These are phyloP conservation scores for Nemurella pictetii DNA, from an alignment of 2,888 invertebrate genomes.

Conservation along the genomic window DNA sequence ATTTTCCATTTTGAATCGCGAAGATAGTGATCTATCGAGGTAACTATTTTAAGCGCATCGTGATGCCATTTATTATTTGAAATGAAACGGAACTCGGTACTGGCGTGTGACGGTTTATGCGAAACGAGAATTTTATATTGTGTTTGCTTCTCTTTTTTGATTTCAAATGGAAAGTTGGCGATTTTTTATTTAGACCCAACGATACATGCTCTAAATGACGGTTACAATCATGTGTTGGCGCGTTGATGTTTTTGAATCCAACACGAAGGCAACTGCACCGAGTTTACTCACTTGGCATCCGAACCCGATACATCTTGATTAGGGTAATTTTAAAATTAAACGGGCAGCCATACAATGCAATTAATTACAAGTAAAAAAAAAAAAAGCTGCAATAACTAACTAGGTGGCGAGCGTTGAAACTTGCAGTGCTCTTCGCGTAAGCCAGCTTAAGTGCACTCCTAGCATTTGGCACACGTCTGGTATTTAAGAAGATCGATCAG, in stretches of 20 bases:
- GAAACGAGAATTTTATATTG: not conserved
- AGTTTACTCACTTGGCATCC: not conserved
- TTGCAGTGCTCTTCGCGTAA: not conserved
- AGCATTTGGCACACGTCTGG: constrained; percentile 21
- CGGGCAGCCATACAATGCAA: not conserved
- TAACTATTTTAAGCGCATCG: not conserved
- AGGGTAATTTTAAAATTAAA: not conserved
- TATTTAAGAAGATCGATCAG: not conserved
- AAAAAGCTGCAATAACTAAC: not conserved
- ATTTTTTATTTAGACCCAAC: too few relatives aligned
- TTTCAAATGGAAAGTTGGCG: too few relatives aligned
- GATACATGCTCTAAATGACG: too few relatives aligned
- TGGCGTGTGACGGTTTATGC: not conserved
- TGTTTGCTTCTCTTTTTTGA: too few relatives aligned
- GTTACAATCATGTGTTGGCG: too few relatives aligned
- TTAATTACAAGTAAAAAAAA: not conserved
- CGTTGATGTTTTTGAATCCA: not conserved
- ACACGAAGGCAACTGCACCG: not conserved
- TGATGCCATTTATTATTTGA: not conserved
- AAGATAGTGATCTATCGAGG: not conserved
- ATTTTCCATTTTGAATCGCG: not conserved
- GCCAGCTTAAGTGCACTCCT: not conserved
- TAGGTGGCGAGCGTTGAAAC: not conserved
- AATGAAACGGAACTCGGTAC: not conserved
- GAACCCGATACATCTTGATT: not conserved